Conservation (phyloP, 35 echinoderm and acorn worm species). For the Anneissia japonica region DNA sequence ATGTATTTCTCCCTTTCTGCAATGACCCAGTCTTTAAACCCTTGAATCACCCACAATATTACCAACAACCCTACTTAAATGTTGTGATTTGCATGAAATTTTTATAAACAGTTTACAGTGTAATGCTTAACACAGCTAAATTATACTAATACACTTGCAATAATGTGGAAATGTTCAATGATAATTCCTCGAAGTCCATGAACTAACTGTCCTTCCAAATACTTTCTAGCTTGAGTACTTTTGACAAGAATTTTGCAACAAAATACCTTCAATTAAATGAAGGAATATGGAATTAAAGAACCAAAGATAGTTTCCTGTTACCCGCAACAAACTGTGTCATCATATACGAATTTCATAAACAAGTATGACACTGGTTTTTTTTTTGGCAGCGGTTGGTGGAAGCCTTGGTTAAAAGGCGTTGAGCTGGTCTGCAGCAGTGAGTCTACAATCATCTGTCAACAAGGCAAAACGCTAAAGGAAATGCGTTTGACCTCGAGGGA, state of each 20-base stretch:
- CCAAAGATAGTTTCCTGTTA: not conserved
- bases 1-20: too few relatives aligned
- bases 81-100: too few relatives aligned
- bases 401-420: not conserved
- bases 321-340: not conserved
- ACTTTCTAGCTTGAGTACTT: not conserved
- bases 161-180: not conserved
- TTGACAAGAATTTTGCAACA: not conserved
- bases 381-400: not conserved
- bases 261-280: not conserved
- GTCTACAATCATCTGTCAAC: not conserved
- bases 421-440: not conserved
- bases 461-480: not conserved
- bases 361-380: not conserved
- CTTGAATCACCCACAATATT: too few relatives aligned
- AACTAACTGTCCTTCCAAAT: not conserved
- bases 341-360: not conserved
- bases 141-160: too few relatives aligned
- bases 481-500: not conserved
- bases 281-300: not conserved
- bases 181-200: not conserved
- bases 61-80: too few relatives aligned
- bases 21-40: too few relatives aligned
- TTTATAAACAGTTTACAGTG: too few relatives aligned
- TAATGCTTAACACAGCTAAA: too few relatives aligned